phyloP scores from a whole-genome alignment of 37 sponge, comb jelly and placozoan species.

The Eunapius fragilis region DNA sequence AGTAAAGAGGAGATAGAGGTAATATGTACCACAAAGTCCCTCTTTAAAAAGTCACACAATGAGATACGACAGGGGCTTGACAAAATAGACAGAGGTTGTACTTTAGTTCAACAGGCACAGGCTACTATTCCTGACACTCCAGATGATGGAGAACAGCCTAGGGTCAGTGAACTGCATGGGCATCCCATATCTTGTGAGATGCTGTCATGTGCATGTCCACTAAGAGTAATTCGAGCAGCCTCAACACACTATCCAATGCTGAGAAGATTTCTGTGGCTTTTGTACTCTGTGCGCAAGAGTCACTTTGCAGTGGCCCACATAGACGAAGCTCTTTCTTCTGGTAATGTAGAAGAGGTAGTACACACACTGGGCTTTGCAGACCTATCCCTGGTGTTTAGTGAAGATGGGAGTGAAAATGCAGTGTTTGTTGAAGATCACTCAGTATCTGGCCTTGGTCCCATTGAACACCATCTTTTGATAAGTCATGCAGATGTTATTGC shows the following conservation, averaged over 20 bases:
- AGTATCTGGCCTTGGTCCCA: neutral
- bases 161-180: slow-evolving; percentile 4
- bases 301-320: slow-evolving; percentile 1
- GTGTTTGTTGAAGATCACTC: neutral
- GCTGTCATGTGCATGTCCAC: neutral
- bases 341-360: neutral
- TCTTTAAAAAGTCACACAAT: neutral
- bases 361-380: slow-evolving; percentile 9
- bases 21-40: neutral
- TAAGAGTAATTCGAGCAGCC: slow-evolving; percentile 13
- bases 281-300: neutral
- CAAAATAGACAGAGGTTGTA: slow-evolving; percentile 1
- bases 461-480: slow-evolving; percentile 3
- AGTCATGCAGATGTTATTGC: slow-evolving; percentile 25
- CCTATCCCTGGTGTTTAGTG: neutral
- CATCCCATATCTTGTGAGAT: slow-evolving; percentile 11
- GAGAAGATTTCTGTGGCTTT: neutral
- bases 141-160: neutral
- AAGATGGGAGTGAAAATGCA: neutral
- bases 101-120: neutral
- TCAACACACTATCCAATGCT: slow-evolving; percentile 9
- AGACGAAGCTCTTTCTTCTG: slow-evolving; percentile 4
- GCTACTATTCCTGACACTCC: neutral
- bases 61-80: neutral
- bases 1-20: neutral